Evolutionary conservation across 2,797 vertebrate genomes (phyloP).

Genomic region (Parotocinclus haroldoi): DNA sequence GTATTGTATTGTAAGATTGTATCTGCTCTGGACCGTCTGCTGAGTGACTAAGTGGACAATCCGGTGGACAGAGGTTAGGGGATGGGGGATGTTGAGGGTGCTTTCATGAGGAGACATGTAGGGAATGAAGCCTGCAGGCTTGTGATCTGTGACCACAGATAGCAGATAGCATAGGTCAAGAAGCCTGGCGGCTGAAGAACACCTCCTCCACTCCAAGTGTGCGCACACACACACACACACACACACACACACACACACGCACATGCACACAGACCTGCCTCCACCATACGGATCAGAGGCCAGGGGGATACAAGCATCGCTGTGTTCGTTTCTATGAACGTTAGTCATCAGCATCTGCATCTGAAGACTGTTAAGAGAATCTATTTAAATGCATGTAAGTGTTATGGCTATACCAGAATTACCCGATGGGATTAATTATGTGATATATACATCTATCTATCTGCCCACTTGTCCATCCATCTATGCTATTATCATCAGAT

Average conservation of each 20-base stretch:
- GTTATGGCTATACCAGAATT: no score
- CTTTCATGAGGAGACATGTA: slow-evolving; percentile 38
- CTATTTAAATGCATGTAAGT: no score
- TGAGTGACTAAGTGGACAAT: slow-evolving; percentile 24
- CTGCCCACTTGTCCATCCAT: no score
- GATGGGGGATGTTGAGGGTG: slow-evolving; percentile 40
- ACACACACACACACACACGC: no score
- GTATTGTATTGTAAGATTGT: no score
- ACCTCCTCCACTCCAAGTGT: slow-evolving; percentile 63
- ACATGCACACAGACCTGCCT: slow-evolving; percentile 36
- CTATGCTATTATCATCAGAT: no score
- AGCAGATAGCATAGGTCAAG: slow-evolving; percentile 67
- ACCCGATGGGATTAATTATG: no score
- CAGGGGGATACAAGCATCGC: slow-evolving; percentile 45
- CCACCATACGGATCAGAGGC: slow-evolving; percentile 61
- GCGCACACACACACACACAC: slow-evolving; percentile 42
- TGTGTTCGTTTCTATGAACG: background rate
- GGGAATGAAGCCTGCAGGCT: slow-evolving; percentile 55
- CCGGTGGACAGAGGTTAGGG: slow-evolving; percentile 13
- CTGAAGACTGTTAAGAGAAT: no score
- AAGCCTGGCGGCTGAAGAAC: slow-evolving; percentile 64
- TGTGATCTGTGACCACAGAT: slow-evolving; percentile 72
- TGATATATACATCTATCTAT: no score
- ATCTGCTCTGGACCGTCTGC: background rate
- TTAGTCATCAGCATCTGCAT: no score